These are phyloP conservation scores for Papilio xuthus DNA, from an alignment of 1,140 invertebrate genomes.

Conservation along the genomic window DNA sequence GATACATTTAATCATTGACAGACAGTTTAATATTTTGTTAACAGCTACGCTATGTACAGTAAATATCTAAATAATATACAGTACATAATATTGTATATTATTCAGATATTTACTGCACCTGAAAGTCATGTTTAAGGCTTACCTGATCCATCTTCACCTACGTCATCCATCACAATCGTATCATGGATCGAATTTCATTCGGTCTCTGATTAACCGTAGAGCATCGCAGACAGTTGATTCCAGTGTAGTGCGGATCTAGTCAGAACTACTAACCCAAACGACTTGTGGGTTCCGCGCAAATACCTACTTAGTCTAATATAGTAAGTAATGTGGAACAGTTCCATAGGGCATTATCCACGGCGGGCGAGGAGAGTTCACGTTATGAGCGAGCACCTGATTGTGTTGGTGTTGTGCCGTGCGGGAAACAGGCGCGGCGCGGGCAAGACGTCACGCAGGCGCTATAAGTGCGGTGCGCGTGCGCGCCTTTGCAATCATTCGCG, in stretches of 20 bases:
- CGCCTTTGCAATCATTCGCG: constrained; percentile 46
- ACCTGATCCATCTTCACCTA: no score
- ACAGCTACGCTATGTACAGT: background rate
- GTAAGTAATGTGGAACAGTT: background rate
- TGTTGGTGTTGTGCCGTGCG: constrained; percentile 32
- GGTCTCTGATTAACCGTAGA: no score
- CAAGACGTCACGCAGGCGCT: constrained; percentile 46
- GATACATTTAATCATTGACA: background rate
- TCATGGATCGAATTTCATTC: no score
- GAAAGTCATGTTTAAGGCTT: background rate
- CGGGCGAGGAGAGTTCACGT: background rate
- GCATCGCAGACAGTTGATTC: no score
- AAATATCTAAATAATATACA: no score
- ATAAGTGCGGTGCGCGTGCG: constrained; percentile 35
- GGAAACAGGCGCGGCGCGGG: constrained; percentile 35
- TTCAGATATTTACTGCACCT: background rate
- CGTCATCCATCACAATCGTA: no score
- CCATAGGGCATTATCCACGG: background rate
- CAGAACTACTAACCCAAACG: no score
- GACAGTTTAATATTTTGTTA: background rate
- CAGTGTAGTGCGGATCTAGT: no score
- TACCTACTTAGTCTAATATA: background rate
- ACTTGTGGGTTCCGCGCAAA: background rate
- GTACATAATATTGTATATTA: no score
- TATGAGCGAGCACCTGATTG: background rate